Base-by-base conservation (phyloP, 1,140 invertebrate species). In the Hesperophylax magnus region DNA sequence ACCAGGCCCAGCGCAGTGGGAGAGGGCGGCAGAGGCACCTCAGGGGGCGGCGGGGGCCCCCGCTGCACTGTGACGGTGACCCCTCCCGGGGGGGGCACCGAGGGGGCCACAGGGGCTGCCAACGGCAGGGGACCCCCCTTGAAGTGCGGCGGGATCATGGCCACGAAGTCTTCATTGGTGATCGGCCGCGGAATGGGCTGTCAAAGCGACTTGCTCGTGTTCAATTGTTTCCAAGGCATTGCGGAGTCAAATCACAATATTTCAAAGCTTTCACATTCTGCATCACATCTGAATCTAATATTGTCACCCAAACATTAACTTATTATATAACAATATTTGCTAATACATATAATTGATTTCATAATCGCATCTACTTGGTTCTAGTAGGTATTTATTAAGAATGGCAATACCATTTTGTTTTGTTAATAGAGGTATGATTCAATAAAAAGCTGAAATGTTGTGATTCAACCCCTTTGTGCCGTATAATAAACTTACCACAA, bases 161-260 rank as follows among this genome's bases (percentile, higher is more conserved):
- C 95, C 93, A 96, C 95, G 92, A 97, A 97, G 90, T 97, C 95
- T 91, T 96, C 95, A 91, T 94, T 97, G 89, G 95, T 97, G 90
- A 96, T 94, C 86, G 95, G 95, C 89, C 94, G 93, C 88, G 94
- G 91, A 88, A 94, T 93, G 90, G 92, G 91, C 90, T 84, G 67
- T 31, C 56, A 76, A 76, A 76, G 54, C 20, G 34, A 7, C 69
- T 27, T 67, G 18, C 39, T 17, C 69, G 47, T 52, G 52, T 72
- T 72, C 69, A 27, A 61, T 61, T 15, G 58, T 61, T 61, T 61
- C 65, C 31, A 34, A 47, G 27, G 65, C 65, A 34, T 47, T 47
- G 34, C 18, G 17, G 58, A 24, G 58, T 1, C 15, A 22, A 60
- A 61, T 61, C 58, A 24, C n/a, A 22, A 61, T 24, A 0, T 20